Base-by-base conservation (phyloP, 2,113 vertebrate genomes). In the Sphaerodactylus townsendi region DNA sequence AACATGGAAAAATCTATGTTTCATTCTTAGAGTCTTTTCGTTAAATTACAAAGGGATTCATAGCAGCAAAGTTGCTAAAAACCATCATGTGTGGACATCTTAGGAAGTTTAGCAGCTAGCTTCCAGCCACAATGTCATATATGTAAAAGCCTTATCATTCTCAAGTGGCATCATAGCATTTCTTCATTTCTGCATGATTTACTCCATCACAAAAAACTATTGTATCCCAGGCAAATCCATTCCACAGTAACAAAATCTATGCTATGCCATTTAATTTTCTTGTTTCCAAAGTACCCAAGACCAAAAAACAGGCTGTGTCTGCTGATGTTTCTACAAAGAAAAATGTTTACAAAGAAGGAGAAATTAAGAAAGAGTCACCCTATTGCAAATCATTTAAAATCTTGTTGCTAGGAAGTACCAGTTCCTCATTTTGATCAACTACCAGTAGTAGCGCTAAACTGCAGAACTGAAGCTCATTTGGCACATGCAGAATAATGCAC, bases 371-470 rank as follows among this genome's bases (percentile, higher is more conserved):
- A 82, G 6, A 76, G 73, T 72, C 84, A 90, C 72, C 28, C 2
- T 85, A 21, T 77, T 77, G 79, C 21, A 39, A 25, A n/a, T 87
- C 85, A 91, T 83, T 23, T 81, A 92, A 92, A 88, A 15, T 15
- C 46, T 83, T 66, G 41, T 92, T 94, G 86, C 44, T 77, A 80
- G 65, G 72, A 93, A 78, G 82, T 81, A 83, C 85, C 85, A 93
- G 83, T 94, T 93, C 90, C 88, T 92, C 69, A 48, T 90, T 95
- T 92, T 92, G 83, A 93, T 94, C 90, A 93, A 85, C 89, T 89
- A n/a, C n/a, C n/a, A n/a, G n/a, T n/a, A 92, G 81, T 92, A 87
- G 86, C 94, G 90, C 90, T 93, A 92, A 93, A 93, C 90, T 92
- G 85, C 72, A 92, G 89, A 93, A 46, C 75, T 76, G 77, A 87